phyloP scores from a whole-genome alignment of 2,797 vertebrate species.

The Sebastiscus tertius region DNA sequence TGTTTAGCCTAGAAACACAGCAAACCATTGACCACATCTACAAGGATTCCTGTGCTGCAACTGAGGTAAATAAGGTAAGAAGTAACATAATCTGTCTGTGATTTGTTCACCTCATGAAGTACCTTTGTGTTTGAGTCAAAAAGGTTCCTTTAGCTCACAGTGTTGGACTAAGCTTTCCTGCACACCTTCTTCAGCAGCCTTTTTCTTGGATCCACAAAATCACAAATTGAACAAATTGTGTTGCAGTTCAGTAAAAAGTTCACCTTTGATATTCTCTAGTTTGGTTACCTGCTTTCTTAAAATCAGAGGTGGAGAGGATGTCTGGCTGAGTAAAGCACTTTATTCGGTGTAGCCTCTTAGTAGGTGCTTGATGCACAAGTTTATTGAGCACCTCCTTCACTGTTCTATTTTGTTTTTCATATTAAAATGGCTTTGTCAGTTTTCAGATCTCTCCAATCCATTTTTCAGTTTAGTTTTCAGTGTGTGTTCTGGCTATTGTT shows the following conservation, averaged over 20 bases:
- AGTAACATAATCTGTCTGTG: neutral
- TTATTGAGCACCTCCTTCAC: neutral
- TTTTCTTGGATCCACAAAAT: neutral
- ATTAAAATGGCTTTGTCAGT: neutral
- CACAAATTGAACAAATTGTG: neutral
- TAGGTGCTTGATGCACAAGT: neutral
- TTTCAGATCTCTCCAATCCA: neutral
- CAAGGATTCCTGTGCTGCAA: neutral
- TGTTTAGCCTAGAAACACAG: neutral
- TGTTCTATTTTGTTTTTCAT: neutral
- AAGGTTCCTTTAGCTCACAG: neutral
- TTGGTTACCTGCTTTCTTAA: neutral
- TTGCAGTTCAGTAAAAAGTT: neutral
- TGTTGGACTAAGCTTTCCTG: neutral
- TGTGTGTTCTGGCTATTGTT: neutral
- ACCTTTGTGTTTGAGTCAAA: neutral
- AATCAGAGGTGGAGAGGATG: neutral
- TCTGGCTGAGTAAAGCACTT: neutral
- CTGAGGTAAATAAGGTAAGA: neutral
- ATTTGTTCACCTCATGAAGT: neutral
- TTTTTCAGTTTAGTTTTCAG: slow-evolving; percentile 15
- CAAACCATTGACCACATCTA: neutral
- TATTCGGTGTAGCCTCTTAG: neutral
- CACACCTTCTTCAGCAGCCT: neutral
- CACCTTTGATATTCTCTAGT: neutral